Conservation (phyloP, 2,888 invertebrate species). For the Lathronympha strigana region DNA sequence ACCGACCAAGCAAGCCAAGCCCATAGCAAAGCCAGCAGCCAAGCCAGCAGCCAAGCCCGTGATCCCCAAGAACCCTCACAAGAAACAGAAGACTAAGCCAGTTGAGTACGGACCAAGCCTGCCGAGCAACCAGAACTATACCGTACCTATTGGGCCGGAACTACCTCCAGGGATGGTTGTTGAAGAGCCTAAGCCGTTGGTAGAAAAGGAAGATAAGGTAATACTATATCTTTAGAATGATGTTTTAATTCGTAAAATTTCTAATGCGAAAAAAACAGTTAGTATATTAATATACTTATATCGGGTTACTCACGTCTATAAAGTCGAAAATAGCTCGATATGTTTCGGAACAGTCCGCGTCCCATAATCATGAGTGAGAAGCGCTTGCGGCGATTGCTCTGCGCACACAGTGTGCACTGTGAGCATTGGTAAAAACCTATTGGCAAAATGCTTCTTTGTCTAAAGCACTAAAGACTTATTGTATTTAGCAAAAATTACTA, state of each 20-base stretch:
- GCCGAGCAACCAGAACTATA: constrained; percentile 67
- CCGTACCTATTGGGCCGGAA: constrained; percentile 73
- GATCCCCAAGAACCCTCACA: constrained; percentile 49
- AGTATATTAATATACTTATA: too few species aligned
- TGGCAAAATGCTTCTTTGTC: too few species aligned
- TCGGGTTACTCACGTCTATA: too few species aligned
- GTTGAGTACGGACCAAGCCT: constrained; percentile 68
- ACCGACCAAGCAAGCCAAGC: constrained; percentile 50
- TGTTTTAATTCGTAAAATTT: constrained; percentile 11
- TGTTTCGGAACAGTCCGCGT: too few species aligned
- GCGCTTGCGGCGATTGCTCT: too few species aligned
- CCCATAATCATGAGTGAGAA: too few species aligned
- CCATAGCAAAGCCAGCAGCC: constrained; percentile 39
- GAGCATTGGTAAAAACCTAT: too few species aligned
- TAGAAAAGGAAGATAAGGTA: constrained; percentile 26
- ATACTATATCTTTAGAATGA: neutral
- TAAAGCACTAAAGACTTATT: too few species aligned
- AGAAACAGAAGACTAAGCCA: constrained; percentile 63
- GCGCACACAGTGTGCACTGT: too few species aligned
- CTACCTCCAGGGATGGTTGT: constrained; percentile 58
- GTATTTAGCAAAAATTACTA: too few species aligned
- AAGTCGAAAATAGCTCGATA: too few species aligned
- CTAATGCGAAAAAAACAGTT: neutral
- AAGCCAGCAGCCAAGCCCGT: constrained; percentile 45
- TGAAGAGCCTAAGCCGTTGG: constrained; percentile 47